These are phyloP conservation scores for Globicephala melas DNA, from an alignment of 2,113 vertebrate species.

Conservation along the genomic window DNA sequence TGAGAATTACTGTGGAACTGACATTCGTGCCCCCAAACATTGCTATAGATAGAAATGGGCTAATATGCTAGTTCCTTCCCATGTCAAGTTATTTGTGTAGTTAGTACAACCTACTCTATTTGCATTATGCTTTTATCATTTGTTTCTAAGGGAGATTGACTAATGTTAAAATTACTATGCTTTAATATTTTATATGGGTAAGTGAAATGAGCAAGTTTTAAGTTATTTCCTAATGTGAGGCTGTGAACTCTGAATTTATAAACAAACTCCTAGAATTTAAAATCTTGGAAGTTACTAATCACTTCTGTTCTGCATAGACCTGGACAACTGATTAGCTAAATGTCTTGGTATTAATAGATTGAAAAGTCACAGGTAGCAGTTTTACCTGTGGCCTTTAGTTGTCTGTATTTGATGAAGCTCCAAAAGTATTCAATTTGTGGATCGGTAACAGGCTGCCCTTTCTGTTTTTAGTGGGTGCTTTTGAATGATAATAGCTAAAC, in stretches of 20 bases:
- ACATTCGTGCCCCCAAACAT: neutral
- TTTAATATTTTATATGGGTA: conserved; percentile 33
- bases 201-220: conserved; percentile 2
- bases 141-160: conserved; percentile 16
- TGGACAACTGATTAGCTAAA: conserved; percentile 2
- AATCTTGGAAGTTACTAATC: neutral
- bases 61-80: neutral
- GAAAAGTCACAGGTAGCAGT: neutral
- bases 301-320: neutral
- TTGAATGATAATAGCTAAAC: conserved; percentile 6
- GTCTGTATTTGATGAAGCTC: neutral
- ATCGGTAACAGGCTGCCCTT: neutral
- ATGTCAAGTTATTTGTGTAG: neutral
- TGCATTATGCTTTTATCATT: neutral
- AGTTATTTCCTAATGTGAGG: conserved; percentile 4
- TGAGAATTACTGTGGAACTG: neutral
- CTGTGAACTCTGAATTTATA: neutral
- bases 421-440: neutral
- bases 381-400: neutral
- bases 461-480: conserved; percentile 1
- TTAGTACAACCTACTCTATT: neutral
- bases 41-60: conserved; percentile 14
- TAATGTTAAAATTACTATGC: neutral
- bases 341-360: conserved; percentile 23
- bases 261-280: conserved; percentile 29